Percentiles rank a stretch among this genome's conserved stretches.
Evolutionary conservation across 2,888 invertebrate genomes (phyloP).

Genomic region (Noctuana brunneofusca): DNA sequence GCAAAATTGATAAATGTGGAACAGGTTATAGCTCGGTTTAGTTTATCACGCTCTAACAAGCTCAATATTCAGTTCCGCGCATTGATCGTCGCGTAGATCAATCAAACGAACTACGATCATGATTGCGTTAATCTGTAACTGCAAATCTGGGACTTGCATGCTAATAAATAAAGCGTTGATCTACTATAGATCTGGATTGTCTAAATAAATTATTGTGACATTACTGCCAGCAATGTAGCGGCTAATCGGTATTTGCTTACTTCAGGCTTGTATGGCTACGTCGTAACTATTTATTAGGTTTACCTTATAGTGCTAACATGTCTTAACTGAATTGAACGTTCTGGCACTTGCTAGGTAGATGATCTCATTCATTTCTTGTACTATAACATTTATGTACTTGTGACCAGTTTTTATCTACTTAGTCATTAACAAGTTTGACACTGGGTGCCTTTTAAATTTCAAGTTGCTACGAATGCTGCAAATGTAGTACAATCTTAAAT

Average conservation of each 20-base stretch:
- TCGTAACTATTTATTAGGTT: not conserved
- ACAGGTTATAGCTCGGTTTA: constrained; percentile 1
- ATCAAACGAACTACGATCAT: constrained; percentile 14
- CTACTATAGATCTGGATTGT: constrained; percentile 26
- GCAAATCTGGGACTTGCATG: not conserved
- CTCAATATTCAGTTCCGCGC: constrained; percentile 16
- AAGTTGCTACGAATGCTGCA: not conserved
- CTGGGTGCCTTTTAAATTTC: not conserved
- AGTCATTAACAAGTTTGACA: not conserved
- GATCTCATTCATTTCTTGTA: constrained; percentile 1
- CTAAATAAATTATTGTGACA: constrained; percentile 31
- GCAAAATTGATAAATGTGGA: not conserved
- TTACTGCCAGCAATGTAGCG: constrained; percentile 17
- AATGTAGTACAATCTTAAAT: not conserved
- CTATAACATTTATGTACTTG: not conserved
- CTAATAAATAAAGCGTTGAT: constrained; percentile 20
- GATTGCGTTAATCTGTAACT: constrained; percentile 2
- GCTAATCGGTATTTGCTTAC: constrained; percentile 10
- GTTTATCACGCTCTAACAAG: constrained; percentile 8
- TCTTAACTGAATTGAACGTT: not conserved
- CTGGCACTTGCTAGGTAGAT: not conserved
- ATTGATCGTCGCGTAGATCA: constrained; percentile 20
- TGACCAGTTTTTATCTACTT: constrained; percentile 1
- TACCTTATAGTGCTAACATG: not conserved
- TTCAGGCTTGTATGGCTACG: not conserved